These are phyloP conservation scores for Meloidogyne exigua DNA, from an alignment of 1,140 invertebrate genomes.

Conservation along the genomic window DNA sequence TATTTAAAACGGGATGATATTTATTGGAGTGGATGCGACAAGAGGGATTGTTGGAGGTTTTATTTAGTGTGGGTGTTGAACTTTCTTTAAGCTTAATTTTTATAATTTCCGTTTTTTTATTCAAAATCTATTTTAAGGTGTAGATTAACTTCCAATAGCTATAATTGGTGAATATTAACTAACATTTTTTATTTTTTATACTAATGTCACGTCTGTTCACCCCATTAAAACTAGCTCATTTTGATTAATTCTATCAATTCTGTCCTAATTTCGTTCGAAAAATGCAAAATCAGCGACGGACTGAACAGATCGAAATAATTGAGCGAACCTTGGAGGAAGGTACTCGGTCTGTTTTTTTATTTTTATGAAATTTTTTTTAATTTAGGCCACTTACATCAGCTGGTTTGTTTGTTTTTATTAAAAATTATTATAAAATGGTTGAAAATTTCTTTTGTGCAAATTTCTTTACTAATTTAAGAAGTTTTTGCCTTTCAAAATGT, in stretches of 20 bases:
- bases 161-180: too few relatives aligned
- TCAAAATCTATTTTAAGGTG: too few relatives aligned
- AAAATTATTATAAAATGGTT: too few relatives aligned
- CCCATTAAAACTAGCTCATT: not conserved
- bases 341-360: not conserved
- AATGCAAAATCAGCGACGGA: constrained; percentile 18
- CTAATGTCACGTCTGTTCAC: not conserved
- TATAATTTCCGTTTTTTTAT: too few relatives aligned
- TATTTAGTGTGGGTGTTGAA: not conserved
- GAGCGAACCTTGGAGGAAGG: constrained; percentile 50
- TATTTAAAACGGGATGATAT: not conserved
- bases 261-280: not conserved
- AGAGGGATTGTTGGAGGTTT: not conserved
- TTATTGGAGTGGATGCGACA: not conserved
- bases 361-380: not conserved
- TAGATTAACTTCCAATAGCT: too few relatives aligned
- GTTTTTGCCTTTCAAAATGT: constrained; percentile 2
- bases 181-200: too few relatives aligned
- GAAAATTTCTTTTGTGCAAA: too few relatives aligned
- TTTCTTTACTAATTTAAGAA: not conserved
- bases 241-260: not conserved
- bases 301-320: constrained; percentile 61
- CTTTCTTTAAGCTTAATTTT: not conserved
- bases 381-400: constrained; percentile 15
- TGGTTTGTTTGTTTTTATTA: not conserved